Evolutionary conservation across 2,113 vertebrate genomes (phyloP).

Genomic region (Gorsachius goisagi): DNA sequence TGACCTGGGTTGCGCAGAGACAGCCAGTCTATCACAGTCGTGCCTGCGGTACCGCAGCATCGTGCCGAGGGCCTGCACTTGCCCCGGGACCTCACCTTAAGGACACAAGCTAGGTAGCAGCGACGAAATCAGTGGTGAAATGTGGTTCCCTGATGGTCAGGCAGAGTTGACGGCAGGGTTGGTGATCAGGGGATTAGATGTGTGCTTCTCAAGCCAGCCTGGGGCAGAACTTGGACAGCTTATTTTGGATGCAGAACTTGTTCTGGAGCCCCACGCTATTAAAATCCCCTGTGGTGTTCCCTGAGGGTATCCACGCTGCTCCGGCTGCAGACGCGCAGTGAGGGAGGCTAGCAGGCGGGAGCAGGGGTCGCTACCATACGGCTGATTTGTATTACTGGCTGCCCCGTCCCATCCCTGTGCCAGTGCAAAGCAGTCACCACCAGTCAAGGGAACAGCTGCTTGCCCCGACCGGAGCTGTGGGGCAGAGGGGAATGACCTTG

Average conservation of each 20-base stretch:
- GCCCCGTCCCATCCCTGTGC: background rate
- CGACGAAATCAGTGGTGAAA: background rate
- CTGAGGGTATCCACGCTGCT: background rate
- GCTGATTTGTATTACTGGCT: background rate
- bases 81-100: background rate
- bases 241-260: background rate
- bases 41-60: background rate
- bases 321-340: rapidly evolving
- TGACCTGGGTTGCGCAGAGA: rapidly evolving
- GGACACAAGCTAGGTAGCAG: background rate
- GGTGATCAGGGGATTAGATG: background rate
- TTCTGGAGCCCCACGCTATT: background rate
- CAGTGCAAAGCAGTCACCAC: background rate
- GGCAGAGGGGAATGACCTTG: background rate
- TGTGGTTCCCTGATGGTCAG: background rate
- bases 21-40: background rate
- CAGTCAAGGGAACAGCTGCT: background rate
- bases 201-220: background rate
- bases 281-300: background rate
- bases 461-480: background rate
- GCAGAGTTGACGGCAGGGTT: background rate
- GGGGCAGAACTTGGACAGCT: background rate
- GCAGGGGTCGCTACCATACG: rapidly evolving
- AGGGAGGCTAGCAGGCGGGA: background rate
- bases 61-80: background rate